Base-by-base conservation (phyloP, 2,888 invertebrate genomes). In the Lamproptera curius region DNA sequence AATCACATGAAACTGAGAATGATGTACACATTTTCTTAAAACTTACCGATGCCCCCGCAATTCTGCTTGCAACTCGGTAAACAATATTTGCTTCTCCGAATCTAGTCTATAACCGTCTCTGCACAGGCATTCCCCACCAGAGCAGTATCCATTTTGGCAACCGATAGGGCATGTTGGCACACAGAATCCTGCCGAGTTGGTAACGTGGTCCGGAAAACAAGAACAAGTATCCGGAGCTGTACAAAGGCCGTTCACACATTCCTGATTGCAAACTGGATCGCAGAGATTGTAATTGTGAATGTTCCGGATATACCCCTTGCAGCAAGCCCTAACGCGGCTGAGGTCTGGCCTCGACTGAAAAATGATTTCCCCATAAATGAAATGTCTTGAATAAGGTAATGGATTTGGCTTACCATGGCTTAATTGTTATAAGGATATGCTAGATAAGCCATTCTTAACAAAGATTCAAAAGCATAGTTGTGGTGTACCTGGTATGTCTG, bases 251-350 rank as follows among this genome's bases (percentile, higher is more conserved):
- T 92, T 92, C 42, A 89, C 73, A 58, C 93, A 93, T 6, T 90
- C 91, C 15, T 83, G 70, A 0, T 82, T 80, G 64, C 93, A 93
- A 11, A 89, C 78, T 0, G 92, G 90, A 35, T 90, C 89, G 63
- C 93, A 93, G 42, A 86, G 82, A 2, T 81, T 89, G 58, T 58
- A 79, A 65, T 83, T 85, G 66, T 89, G 88, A 4, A 85, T 78
- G 68, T 92, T 91, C 9, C 91, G 89, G 51, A 87, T 82, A 73
- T 92, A 94, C 11, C 94, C 94, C 0, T 90, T 88, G 65, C 95
- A 95, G 66, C 95, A 95, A 16, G 91, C 87, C 53, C 91, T 86
- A 58, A 93, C 91, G 51, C 89, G 89, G 63, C 92, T 93, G 61
- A 91, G 85, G 15, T 90, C 89, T 4, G 91, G 76, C 1, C 89